Base-by-base conservation (phyloP, 2,888 invertebrate species). In the Polia nebulosa region DNA sequence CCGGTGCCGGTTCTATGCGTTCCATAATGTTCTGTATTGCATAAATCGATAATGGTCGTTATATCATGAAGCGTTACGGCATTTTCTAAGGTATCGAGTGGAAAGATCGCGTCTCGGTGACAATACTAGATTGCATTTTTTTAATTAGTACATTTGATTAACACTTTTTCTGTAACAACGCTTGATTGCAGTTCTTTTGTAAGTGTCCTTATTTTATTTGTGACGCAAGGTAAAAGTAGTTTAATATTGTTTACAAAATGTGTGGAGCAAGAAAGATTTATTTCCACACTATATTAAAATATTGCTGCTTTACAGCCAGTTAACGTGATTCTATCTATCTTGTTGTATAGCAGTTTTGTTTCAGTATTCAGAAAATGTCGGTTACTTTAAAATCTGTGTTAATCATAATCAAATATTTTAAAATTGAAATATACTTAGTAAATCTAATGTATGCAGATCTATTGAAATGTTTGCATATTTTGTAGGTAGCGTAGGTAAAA, bases 11-110 rank as follows among this genome's bases (percentile, higher is more conserved):
- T 72, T 63, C 45, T 64, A 51, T 75, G 72, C 67, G 74, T 88
- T 86, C 87, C 84, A 82, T 83, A 88, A 88, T 82, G 64, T 77
- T 81, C 63, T 68, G 66, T 65, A 72, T 89, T 90, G 85, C 86
- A 82, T 86, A 88, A 89, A 88, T 81, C 80, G 79, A 83, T 86
- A 82, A 82, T 76, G 58, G 59, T 53, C 32, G 82, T 89, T 88
- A 85, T 85, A 85, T 86, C 86, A 89, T 65, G 67, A 65, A 73
- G 55, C n/a, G 78, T 82, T 82, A 76, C 81, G 80, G 80, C 63
- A 76, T 75, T 80, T 80, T 67, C 74, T 75, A 72, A 76, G 71
- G 59, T 66, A 69, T 70, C 20, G 51, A 56, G 49, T 64, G 58
- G 41, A 82, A 61, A 60, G 47, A 53, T 73, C 61, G 56, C 58